phyloP scores from a whole-genome alignment of 2,888 invertebrate genomes.

The Hyposoter didymator region DNA sequence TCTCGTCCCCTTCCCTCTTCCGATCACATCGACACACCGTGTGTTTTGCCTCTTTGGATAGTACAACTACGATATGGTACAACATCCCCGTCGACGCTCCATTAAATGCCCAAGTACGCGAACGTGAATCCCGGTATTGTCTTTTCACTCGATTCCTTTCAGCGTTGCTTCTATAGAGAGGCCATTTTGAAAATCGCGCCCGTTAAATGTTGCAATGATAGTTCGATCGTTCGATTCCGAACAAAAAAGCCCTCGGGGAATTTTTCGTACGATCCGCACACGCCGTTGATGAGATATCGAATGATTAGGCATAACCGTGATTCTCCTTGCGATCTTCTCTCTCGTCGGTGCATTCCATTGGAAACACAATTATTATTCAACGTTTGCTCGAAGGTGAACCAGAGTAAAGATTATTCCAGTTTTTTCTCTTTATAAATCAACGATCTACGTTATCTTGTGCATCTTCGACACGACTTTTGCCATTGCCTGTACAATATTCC shows the following conservation, averaged over 20 bases:
- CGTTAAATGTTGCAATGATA: not conserved
- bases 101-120: conserved; percentile 71
- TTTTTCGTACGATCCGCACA: not conserved
- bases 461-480: not conserved
- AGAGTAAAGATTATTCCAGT: not conserved
- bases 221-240: not conserved
- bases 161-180: not conserved
- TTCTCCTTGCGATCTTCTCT: not conserved
- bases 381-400: not conserved
- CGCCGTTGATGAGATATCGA: not conserved
- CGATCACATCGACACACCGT: conserved; percentile 35
- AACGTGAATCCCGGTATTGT: conserved; percentile 70
- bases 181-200: not conserved
- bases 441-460: not conserved
- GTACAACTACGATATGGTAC: conserved; percentile 31
- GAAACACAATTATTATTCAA: not conserved
- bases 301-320: not conserved
- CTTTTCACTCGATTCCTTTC: conserved; percentile 61
- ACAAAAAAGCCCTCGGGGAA: not conserved
- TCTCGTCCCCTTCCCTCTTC: conserved; percentile 4
- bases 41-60: conserved; percentile 32
- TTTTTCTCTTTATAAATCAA: not conserved
- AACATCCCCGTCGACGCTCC: conserved; percentile 67
- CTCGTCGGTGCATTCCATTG: not conserved
- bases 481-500: conserved; percentile 4